Base-by-base conservation (phyloP, 2,113 vertebrate species). In the Platysternon megacephalum region DNA sequence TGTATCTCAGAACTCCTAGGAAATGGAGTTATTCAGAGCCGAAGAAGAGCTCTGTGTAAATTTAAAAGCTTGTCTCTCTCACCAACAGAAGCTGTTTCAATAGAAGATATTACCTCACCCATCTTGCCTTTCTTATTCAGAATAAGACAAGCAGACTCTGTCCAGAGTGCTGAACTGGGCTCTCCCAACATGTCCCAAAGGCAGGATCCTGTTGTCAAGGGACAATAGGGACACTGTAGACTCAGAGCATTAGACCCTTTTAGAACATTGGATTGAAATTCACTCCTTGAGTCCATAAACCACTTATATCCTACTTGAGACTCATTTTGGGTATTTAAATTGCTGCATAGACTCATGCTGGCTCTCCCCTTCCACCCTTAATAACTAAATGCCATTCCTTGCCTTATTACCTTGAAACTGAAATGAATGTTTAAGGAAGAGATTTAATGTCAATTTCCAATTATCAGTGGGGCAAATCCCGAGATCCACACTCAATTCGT, bases 1-100 rank as follows among this genome's bases (percentile, higher is more conserved):
- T 96, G 85, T 89, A 89, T 94, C 82, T 97, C 88, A 92, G 49
- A 65, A 87, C 72, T 91, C 91, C 81, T 84, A 93, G 51, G 89
- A 95, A 95, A 96, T 91, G 9, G 8, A 97, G 95, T 94, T 95
- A 95, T 86, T 39, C n/a, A 72, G 65, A 22, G 8, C 65, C 6
- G 65, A 72, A 39, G n/a, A 39, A 39, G 17, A 39, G 19, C 65
- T 72, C 19, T 72, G 8, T 72, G 8, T 22, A 11, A 39, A 19
- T 19, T 39, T 11, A 21, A 39, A 72, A 72, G n/a, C 9, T 72
- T 39, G n/a, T 72, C 65, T 68, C 65, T 68, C 35, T 72, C 65
- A 72, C 65, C 35, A 72, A 22, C n/a, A 72, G 65, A 72, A 72
- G 35, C 5, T 39, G n/a, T 17, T 72, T n/a, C 9, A 22, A 39